Conservation (phyloP, 1,140 invertebrate genomes). For the Druon quercuslanigerum region DNA sequence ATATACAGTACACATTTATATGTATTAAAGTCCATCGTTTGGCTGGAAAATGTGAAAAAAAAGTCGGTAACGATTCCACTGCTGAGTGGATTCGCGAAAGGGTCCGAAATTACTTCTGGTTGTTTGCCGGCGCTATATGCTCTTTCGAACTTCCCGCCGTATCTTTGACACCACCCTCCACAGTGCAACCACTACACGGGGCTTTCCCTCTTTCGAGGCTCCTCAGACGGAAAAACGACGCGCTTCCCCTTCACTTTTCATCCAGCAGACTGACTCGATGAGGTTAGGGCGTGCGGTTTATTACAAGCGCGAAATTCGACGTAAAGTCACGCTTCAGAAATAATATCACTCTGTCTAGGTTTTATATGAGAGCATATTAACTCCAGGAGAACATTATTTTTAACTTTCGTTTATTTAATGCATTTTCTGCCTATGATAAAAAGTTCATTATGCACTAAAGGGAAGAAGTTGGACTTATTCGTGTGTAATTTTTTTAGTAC, state of each 20-base stretch:
- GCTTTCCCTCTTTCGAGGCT: conserved; percentile 13
- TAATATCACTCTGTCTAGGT: neutral
- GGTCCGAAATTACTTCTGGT: conserved; percentile 12
- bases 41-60: neutral
- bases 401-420: no score
- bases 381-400: neutral
- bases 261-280: conserved; percentile 24
- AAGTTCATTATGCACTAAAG: no score
- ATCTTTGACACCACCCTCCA: neutral
- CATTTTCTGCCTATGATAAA: no score
- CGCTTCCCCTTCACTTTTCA: conserved; percentile 3
- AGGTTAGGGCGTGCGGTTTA: conserved; percentile 21
- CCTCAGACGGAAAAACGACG: conserved; percentile 25
- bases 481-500: no score
- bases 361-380: neutral
- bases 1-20: no score
- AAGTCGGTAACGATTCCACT: neutral
- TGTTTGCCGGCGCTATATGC: conserved; percentile 2
- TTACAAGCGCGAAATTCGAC: conserved; percentile 8
- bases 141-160: conserved; percentile 22
- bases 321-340: conserved; percentile 7
- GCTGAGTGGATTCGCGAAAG: conserved; percentile 4
- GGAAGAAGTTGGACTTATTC: no score
- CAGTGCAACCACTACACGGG: neutral
- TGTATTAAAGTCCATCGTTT: neutral